Evolutionary conservation across 2,888 invertebrate species (phyloP), one percentile per base, ranked within the genome.

Genomic region (Psococerastis gibbosa): DNA sequence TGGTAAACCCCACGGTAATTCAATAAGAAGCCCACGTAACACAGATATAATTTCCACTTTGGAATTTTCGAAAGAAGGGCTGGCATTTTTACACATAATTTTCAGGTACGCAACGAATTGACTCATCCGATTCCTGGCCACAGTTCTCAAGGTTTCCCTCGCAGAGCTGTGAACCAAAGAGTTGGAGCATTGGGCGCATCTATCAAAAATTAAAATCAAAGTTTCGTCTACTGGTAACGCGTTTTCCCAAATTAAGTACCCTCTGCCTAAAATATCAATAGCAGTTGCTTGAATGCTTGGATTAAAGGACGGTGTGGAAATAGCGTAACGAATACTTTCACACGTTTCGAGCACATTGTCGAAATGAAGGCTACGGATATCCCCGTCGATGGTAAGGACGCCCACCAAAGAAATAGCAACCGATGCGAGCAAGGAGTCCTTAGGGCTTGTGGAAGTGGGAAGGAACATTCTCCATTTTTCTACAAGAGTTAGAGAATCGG

Each of bases 31-130:
- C 38, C 13, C 17, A 3, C 22, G 6, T 6, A 38, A 15, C 13
- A 20, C n/a, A 17, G 22, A 17, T 5, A 38, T 15, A 18, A 38
- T 38, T 18, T 38, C 38, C 20, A 20, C 22, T 20, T 38, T 38
- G 18, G 38, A 38, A n/a, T 15, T 20, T 9, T 38, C 38, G 11
- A 38, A 5, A 6, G 20, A 5, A 18, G 6, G 17, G 11, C 20
- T 16, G 4, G 17, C 38, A n/a, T 15, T 38, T 38, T 38, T 38
- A 6, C 17, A 38, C 22, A 20, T 17, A 20, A 3, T 5, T 20
- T 18, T 38, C 3, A 38, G 18, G 18, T 38, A 20, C 5, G 18
- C 8, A 17, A 38, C 20, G 11, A 38, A 38, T 20, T 38, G 17
- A 20, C 22, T 22, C 3, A 22, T 15, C 6, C 20, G 38, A 3